These are phyloP conservation scores for Eunapius fragilis DNA, from an alignment of 37 sponge, comb jelly and placozoan species.

Conservation along the genomic window DNA sequence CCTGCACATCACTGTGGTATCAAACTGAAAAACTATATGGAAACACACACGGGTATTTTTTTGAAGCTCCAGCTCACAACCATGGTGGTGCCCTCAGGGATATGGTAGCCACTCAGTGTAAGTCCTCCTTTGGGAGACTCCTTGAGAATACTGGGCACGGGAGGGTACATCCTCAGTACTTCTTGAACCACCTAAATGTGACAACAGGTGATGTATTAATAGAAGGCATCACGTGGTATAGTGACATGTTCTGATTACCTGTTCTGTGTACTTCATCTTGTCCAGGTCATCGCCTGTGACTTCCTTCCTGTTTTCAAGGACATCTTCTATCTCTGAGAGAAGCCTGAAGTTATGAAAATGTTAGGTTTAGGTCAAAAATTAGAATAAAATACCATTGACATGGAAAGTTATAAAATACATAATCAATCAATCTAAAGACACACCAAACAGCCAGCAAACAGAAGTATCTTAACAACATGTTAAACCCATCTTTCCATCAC, in stretches of 20 bases:
- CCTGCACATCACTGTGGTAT: neutral
- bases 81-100: neutral
- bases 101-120: neutral
- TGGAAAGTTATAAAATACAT: too few relatives aligned
- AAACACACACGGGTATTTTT: neutral
- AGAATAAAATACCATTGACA: too few relatives aligned
- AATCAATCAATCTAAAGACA: too few relatives aligned
- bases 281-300: neutral
- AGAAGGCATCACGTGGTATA: neutral
- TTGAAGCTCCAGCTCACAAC: neutral
- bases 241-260: neutral
- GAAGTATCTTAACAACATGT: too few relatives aligned
- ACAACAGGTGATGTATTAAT: too few relatives aligned
- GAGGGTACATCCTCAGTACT: conserved; percentile 15
- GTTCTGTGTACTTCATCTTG: conserved; percentile 1
- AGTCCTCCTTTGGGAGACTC: neutral
- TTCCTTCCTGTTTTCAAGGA: neutral
- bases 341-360: neutral
- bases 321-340: conserved; percentile 8
- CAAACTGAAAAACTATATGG: neutral
- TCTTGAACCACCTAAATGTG: conserved; percentile 8
- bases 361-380: too few relatives aligned
- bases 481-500: too few relatives aligned
- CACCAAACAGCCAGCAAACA: too few relatives aligned
- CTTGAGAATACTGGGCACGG: neutral